Evolutionary conservation across 2,888 invertebrate species (phyloP), one percentile per base, ranked within the genome.

Genomic region (Synanthedon andrenaeformis): DNA sequence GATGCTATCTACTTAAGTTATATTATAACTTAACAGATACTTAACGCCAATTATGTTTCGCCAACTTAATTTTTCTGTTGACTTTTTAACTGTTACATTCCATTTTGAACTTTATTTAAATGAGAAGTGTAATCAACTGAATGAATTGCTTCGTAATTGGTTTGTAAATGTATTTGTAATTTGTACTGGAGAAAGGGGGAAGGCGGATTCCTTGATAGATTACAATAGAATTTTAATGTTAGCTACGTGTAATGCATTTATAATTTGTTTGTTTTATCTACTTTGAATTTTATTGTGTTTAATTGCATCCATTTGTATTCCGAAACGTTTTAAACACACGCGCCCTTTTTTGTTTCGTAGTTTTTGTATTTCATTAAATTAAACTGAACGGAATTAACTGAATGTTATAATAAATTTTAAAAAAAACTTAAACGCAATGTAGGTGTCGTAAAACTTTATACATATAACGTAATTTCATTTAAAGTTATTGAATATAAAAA

Each of bases 211-310:
- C 76, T 82, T 80, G 74, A 82, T 80, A 74, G 75, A 82, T 79
- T 77, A 80, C 75, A 76, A 82, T 79, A 80, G 76, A 79, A 80
- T 78, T 76, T 79, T 76, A 79, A 81, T 78, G 76, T 71, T 73
- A 70, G 62, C 67, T 69, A 70, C 69, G 74, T 68, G 71, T 81
- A 76, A 85, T 84, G 77, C 61, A 65, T 79, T 82, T 84, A 79
- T 84, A 85, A 86, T 86, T 79, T 83, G 85, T 84, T 84, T 82
- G 79, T 82, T 82, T 78, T 76, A 67, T 76, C 67, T 67, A 69
- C 63, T 75, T 82, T 80, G 73, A 75, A 83, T 84, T 81, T 82
- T 82, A 83, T 79, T 79, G 72, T 67, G 69, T 73, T 80, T 79
- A 82, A 83, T 82, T 82, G 73, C 64, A 66, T 66, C 65, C 52